Base-by-base conservation (phyloP, 2,888 invertebrate genomes). In the Timema cristinae region DNA sequence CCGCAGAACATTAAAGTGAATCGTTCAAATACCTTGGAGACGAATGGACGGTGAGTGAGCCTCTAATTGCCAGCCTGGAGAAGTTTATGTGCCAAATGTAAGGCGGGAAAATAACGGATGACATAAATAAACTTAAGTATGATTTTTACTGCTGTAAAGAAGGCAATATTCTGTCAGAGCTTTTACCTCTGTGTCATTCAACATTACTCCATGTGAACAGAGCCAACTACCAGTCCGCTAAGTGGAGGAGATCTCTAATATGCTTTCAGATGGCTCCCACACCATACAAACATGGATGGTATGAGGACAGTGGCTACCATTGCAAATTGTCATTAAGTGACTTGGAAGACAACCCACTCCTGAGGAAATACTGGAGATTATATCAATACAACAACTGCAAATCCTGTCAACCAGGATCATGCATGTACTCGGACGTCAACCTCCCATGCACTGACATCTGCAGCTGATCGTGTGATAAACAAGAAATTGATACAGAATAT, bases 201-300 rank as follows among this genome's bases (percentile, higher is more conserved):
- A 63, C 63, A 63, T 13, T 7, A 47, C 6, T 63, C 63, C 63
- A 32, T 32, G 47, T 13, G 63, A 63, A 48, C 32, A 63, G 63
- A 63, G 32, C 63, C 8, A 63, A 63, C 63, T 63, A 63, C 47
- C 63, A 63, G 13, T 16, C 63, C 63, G 63, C 63, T 32, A 63
- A 16, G 32, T 63, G 63, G 63, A 32, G 63, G 13, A 63, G 63
- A 63, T 63, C 63, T 32, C 10, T 32, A 11, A 63, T 15, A 11
- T 13, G 47, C 63, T 63, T 63, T 63, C 63, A 63, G 5, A 63
- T 63, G 63, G 4, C 63, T 6, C 13, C 7, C 13, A 63, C 63
- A 48, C 63, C 63, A 63, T 63, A 63, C 13, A 32, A 63, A 63
- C 63, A 63, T 63, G 47, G 63, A 6, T 8, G 63, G 63, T 63